phyloP scores from a whole-genome alignment of 2,113 vertebrate species.

The Progne subis region DNA sequence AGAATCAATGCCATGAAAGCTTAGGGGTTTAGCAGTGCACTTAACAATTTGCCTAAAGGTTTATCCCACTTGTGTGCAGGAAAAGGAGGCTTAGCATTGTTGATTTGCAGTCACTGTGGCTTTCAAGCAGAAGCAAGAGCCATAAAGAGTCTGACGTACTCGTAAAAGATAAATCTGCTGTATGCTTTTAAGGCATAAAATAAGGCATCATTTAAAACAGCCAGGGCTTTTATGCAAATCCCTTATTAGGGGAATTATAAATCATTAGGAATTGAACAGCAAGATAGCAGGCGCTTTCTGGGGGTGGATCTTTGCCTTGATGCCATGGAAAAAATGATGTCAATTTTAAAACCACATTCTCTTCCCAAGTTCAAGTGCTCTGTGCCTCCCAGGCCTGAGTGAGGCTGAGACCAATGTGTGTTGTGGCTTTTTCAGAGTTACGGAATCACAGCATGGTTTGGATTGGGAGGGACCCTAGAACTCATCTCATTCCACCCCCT shows the following conservation, averaged over 20 bases:
- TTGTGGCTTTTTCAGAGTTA: neutral
- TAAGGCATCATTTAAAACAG: slow-evolving; percentile 9
- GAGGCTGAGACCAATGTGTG: neutral
- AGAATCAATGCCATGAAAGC: slow-evolving; percentile 12
- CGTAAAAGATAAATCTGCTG: slow-evolving; percentile 39
- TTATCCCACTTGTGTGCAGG: slow-evolving; percentile 32
- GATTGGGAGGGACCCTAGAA: neutral
- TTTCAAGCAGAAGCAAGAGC: slow-evolving; percentile 32
- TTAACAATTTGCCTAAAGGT: slow-evolving; percentile 43
- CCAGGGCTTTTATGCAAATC: slow-evolving; percentile 56
- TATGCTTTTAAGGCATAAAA: slow-evolving; percentile 31
- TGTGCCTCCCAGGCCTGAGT: neutral
- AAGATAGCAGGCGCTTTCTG: slow-evolving; percentile 16
- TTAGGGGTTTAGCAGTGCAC: slow-evolving; percentile 28
- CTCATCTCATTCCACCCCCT: accelerated
- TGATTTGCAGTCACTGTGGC: slow-evolving; percentile 46
- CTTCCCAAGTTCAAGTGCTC: neutral
- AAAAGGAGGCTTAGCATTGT: slow-evolving; percentile 36
- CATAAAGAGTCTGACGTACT: slow-evolving; percentile 29
- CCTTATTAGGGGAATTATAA: slow-evolving; percentile 58
- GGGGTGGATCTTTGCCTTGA: neutral
- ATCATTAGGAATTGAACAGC: slow-evolving; percentile 42
- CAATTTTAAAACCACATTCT: neutral
- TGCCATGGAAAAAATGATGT: neutral
- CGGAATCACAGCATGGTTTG: neutral